Evolutionary conservation across 2,888 invertebrate species (phyloP), one percentile per base, ranked within the genome.

Genomic region (Microctonus brassicae): DNA sequence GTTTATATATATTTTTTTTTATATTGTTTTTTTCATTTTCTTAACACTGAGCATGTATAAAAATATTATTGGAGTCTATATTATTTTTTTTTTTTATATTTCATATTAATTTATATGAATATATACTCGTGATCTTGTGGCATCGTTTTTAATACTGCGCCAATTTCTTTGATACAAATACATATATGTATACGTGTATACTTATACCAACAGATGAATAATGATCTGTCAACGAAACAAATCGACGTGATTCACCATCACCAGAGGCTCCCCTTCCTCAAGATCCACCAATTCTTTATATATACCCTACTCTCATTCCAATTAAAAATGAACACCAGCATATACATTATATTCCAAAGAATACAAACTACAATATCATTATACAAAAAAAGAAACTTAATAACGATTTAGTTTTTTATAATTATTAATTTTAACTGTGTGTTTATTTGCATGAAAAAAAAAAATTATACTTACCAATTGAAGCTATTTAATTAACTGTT

Each of bases 181-280:
- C 7, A 47, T 47, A 17, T 1, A 17, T 3, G n/a, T n/a, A 39
- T n/a, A 33, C 6, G 33, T 65, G 71, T 72, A 73, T 77, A 77
- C 74, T 73, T 70, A 72, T n/a, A n/a, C n/a, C n/a, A n/a, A n/a
- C n/a, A n/a, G 77, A 84, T 86, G 85, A 86, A 78, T 85, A 84
- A 86, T 86, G 85, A 84, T 83, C 80, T 78, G 81, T 80, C 83
- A 80, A 82, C 83, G 84, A 85, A 85, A 86, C 82, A 84, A 86
- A 86, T 86, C 84, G 85, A 79, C 78, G 80, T 81, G 81, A 85
- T 85, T 85, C 85, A 84, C 84, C 85, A 82, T 33, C 29, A 58
- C 84, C 83, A 80, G 80, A 69, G 72, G 67, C 58, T 69, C 17
- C 17, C 47, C 69, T 47, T 34, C 34, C 22, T 68, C n/a, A n/a